Conservation (phyloP, 2,797 vertebrate genomes). For the Peromyscus melanophrys region DNA sequence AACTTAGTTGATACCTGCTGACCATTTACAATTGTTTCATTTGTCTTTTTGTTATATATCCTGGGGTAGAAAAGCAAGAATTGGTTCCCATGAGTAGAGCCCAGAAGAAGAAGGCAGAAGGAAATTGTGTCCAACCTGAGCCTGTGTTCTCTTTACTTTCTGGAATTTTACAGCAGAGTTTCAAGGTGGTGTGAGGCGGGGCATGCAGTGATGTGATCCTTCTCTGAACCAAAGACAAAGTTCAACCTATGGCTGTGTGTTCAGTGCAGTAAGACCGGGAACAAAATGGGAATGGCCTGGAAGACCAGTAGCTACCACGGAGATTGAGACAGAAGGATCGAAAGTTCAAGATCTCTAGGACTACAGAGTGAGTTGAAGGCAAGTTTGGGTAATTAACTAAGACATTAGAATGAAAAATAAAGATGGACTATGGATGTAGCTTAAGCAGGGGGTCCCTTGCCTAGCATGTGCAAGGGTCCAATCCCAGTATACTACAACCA, state of each 20-base stretch:
- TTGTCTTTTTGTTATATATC: background rate
- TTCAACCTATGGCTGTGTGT: background rate
- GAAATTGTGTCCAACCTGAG: background rate
- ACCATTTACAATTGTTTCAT: background rate
- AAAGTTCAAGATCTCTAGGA: background rate
- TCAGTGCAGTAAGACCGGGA: background rate
- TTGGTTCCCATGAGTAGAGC: background rate
- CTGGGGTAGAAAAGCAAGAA: background rate
- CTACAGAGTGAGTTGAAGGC: background rate
- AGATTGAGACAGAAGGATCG: fast-evolving
- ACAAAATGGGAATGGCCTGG: background rate
- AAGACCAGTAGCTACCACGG: background rate
- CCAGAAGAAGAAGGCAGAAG: background rate
- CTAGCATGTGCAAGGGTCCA: background rate
- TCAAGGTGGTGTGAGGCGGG: background rate
- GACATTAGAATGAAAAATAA: background rate
- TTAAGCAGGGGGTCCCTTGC: background rate
- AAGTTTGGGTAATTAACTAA: background rate
- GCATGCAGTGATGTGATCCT: background rate
- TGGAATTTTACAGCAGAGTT: background rate
- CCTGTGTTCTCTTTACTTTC: background rate
- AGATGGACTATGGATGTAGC: background rate
- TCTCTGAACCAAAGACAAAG: background rate
- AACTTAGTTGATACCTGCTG: background rate
- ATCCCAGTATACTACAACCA: background rate